Evolutionary conservation across 2,888 invertebrate species (phyloP).

Genomic region (Drosophila villosipedis): DNA sequence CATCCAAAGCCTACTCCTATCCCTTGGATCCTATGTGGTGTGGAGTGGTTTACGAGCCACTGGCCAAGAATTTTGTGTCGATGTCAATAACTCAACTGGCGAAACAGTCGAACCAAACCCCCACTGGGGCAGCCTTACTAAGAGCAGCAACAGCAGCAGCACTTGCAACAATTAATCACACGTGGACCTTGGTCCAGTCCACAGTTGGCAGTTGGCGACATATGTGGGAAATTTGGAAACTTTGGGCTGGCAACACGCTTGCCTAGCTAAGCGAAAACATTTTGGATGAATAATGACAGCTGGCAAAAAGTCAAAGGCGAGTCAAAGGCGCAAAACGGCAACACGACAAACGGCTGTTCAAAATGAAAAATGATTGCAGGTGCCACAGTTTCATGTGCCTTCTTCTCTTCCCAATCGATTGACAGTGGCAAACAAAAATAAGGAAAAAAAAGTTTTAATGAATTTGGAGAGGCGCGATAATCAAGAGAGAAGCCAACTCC

Average conservation of each 20-base stretch:
- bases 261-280: conserved; percentile 69
- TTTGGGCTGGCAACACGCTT: conserved; percentile 39
- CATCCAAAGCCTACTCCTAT: conserved; percentile 8
- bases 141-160: conserved; percentile 31
- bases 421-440: conserved; percentile 41
- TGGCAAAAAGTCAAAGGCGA: conserved; percentile 78
- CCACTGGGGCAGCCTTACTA: conserved; percentile 1
- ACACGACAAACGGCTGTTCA: conserved; percentile 61
- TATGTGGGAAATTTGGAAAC: conserved; percentile 75
- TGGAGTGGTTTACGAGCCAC: conserved; percentile 58
- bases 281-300: conserved; percentile 79
- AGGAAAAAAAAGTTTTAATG: conserved; percentile 69
- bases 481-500: conserved; percentile 57
- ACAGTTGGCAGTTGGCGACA: conserved; percentile 59
- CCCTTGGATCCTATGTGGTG: conserved; percentile 25
- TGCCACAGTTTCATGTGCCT: conserved; percentile 43
- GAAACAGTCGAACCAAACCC: conserved; percentile 10
- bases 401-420: conserved; percentile 55
- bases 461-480: conserved; percentile 80
- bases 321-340: conserved; percentile 72
- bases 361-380: conserved; percentile 79
- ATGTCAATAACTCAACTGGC: conserved; percentile 64
- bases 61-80: conserved; percentile 63
- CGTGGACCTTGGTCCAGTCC: conserved; percentile 47
- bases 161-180: conserved; percentile 74